Evolutionary conservation across 2,888 invertebrate genomes (phyloP), one percentile per base, ranked within the genome.

Genomic region (Melinaea menophilus): DNA sequence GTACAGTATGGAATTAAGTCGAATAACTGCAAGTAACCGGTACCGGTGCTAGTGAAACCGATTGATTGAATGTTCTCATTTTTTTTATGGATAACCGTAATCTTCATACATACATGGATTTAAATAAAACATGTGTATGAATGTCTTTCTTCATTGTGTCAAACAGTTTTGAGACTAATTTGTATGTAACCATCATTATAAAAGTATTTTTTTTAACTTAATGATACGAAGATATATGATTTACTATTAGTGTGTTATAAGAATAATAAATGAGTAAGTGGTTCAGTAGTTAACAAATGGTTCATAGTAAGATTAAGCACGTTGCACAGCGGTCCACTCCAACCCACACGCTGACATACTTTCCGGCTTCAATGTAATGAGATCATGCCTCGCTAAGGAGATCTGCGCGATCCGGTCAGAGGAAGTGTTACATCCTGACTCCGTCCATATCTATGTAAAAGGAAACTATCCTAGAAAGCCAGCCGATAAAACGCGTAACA

Each of bases 271-370:
- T 41, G 56, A 55, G 41, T 45, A 45, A 35, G 58, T 57, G 51
- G 58, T 61, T 59, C 51, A 64, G 58, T 62, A 74, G 71, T 75
- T 74, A 71, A 76, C 77, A 75, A 77, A 72, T 76, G 75, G 76
- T 80, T 78, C 78, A 77, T 79, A 76, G 74, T 71, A 73, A 88
- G 87, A 89, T 90, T 88, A 85, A 85, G 86, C 85, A 88, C 88
- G 73, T 68, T 67, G 70, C 70, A 73, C 75, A 73, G 74, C 74
- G 68, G 70, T 71, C 61, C 73, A 77, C 72, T 78, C 79, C 75
- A 74, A 73, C 63, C 74, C 73, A 72, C 74, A 75, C 67, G 70
- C 73, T 79, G 79, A 78, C 82, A 82, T 71, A 82, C 76, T 79
- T 81, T 73, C 72, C 67, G 68, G 58, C 71, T 61, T 60, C 65